These are phyloP conservation scores for Morpho helenor DNA, from an alignment of 2,888 invertebrate genomes.

Conservation along the genomic window DNA sequence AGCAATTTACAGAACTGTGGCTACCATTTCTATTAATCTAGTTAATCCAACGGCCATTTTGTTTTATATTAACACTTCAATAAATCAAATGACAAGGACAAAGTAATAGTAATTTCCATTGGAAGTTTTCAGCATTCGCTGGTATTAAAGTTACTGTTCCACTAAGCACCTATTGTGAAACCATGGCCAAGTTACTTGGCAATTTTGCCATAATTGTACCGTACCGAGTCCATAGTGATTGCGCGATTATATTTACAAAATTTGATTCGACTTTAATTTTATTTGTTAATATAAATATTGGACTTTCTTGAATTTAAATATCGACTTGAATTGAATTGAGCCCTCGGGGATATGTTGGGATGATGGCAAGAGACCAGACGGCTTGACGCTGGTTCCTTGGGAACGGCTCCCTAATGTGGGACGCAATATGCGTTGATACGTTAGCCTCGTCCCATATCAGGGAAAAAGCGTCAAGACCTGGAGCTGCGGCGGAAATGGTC, in stretches of 20 bases:
- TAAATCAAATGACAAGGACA: conserved; percentile 13
- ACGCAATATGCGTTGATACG: no score
- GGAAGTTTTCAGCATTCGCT: conserved; percentile 18
- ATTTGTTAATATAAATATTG: neutral
- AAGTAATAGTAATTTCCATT: conserved; percentile 18
- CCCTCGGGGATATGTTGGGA: no score
- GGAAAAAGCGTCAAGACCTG: no score
- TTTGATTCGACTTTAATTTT: neutral
- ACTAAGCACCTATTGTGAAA: conserved; percentile 23
- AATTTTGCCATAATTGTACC: conserved; percentile 24
- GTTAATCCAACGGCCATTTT: no score
- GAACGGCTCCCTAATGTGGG: no score
- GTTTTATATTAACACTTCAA: conserved; percentile 1
- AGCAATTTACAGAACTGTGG: no score
- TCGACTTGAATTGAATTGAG: no score
- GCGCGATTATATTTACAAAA: neutral
- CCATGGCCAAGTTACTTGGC: conserved; percentile 23
- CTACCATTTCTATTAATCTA: no score
- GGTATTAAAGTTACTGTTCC: conserved; percentile 23
- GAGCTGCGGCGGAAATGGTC: no score
- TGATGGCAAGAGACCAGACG: no score
- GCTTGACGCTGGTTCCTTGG: no score
- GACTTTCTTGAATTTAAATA: neutral
- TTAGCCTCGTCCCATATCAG: no score
- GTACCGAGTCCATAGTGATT: conserved; percentile 11